These are phyloP conservation scores for Tribolium freemani DNA, from an alignment of 2,888 invertebrate species.

Conservation along the genomic window DNA sequence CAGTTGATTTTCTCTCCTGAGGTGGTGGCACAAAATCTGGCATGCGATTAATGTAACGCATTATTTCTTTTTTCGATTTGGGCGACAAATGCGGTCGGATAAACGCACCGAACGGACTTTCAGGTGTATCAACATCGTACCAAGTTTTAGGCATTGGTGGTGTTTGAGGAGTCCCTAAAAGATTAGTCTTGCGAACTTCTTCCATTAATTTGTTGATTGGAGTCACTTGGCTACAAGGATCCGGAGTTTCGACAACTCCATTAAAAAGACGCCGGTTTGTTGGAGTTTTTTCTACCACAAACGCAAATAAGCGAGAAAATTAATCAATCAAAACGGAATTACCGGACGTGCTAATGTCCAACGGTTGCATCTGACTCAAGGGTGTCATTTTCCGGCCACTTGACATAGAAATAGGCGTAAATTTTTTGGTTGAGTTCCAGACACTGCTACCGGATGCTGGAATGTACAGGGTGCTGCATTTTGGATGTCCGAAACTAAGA, in stretches of 20 bases:
- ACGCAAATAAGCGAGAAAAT: not conserved
- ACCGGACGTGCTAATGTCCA: not conserved
- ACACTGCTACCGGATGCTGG: too few species aligned
- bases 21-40: conserved; percentile 67
- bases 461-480: too few species aligned
- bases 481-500: too few species aligned
- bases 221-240: conserved; percentile 60
- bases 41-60: conserved; percentile 69
- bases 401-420: not conserved
- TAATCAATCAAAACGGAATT: not conserved
- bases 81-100: conserved; percentile 70
- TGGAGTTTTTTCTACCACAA: conserved; percentile 23
- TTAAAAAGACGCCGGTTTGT: conserved; percentile 2
- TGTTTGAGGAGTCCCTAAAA: conserved; percentile 55
- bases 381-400: not conserved
- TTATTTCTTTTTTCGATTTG: conserved; percentile 69
- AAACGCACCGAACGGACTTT: conserved; percentile 71
- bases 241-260: not conserved
- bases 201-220: conserved; percentile 64
- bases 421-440: not conserved
- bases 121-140: conserved; percentile 69
- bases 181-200: conserved; percentile 57
- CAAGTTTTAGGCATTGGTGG: conserved; percentile 55
- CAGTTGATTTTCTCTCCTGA: conserved; percentile 58
- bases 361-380: not conserved